These are phyloP conservation scores for Cerastis rubricosa DNA, from an alignment of 2,888 invertebrate species.

Conservation along the genomic window DNA sequence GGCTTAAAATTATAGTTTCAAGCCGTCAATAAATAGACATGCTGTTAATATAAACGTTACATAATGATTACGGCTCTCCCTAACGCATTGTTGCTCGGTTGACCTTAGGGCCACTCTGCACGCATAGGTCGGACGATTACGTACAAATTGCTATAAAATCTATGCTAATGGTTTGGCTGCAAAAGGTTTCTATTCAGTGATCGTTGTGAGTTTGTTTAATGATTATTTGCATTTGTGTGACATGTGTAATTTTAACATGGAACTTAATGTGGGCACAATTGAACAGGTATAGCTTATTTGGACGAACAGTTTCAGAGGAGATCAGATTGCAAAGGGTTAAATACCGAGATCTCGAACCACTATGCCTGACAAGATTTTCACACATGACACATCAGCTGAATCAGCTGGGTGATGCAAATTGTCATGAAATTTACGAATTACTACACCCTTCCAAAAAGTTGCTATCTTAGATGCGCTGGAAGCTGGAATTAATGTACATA, in stretches of 20 bases:
- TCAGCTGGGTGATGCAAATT: no score
- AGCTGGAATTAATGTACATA: no score
- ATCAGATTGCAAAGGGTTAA: not conserved
- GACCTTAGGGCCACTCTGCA: conserved; percentile 40
- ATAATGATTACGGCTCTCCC: conserved; percentile 27
- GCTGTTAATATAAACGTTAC: not conserved
- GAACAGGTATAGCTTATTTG: not conserved
- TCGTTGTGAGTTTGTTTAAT: not conserved
- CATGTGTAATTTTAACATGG: not conserved
- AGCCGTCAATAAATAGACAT: conserved; percentile 1
- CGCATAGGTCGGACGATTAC: conserved; percentile 25
- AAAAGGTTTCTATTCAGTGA: not conserved
- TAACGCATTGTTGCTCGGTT: conserved; percentile 24
- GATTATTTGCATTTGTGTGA: not conserved
- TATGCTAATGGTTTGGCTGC: conserved; percentile 26
- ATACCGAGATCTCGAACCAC: no score
- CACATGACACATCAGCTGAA: no score
- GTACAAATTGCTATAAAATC: conserved; percentile 22
- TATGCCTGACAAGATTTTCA: no score
- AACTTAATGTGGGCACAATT: not conserved
- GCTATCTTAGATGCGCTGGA: no score
- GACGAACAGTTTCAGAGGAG: not conserved
- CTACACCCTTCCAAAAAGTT: no score
- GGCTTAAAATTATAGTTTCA: conserved; percentile 9
- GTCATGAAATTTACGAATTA: no score